A percentile compares a stretch with the other conserved stretches of the same genome.
These are phyloP conservation scores for Epistrophe grossulariae DNA, from an alignment of 2,888 invertebrate genomes.

Conservation along the genomic window DNA sequence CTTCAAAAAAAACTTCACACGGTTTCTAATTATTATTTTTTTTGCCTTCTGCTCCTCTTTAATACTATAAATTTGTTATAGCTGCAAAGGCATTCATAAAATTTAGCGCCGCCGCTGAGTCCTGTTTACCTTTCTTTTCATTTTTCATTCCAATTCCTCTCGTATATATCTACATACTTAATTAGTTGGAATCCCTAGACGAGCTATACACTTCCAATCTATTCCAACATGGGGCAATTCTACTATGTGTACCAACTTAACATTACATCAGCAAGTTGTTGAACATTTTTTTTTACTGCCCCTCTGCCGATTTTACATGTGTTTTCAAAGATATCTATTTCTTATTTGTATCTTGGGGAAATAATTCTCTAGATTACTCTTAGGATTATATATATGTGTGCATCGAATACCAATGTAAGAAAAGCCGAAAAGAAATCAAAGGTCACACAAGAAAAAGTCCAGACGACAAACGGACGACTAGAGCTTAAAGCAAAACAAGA, in stretches of 20 bases:
- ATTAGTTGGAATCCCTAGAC: slow-evolving; percentile 20
- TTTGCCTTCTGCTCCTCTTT: slow-evolving; percentile 21
- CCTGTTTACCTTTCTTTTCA: neutral
- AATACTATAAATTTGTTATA: slow-evolving; percentile 35
- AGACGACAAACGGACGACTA: slow-evolving; percentile 3
- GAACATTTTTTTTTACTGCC: slow-evolving; percentile 45
- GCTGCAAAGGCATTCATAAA: neutral
- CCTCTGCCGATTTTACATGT: slow-evolving; percentile 43
- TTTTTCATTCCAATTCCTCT: neutral
- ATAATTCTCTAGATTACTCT: slow-evolving; percentile 56
- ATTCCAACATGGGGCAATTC: neutral
- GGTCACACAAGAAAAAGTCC: slow-evolving; percentile 17
- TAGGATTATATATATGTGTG: slow-evolving; percentile 18
- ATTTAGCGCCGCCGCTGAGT: neutral
- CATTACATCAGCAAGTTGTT: slow-evolving; percentile 42
- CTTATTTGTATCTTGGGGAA: slow-evolving; percentile 25
- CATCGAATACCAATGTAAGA: slow-evolving; percentile 52
- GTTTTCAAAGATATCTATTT: slow-evolving; percentile 33
- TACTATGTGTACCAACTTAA: neutral
- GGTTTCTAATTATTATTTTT: slow-evolving; percentile 42
- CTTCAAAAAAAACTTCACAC: slow-evolving; percentile 32
- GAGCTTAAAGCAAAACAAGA: slow-evolving; percentile 3
- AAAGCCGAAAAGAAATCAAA: slow-evolving; percentile 4
- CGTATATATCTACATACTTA: neutral
- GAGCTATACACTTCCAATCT: neutral